Evolutionary conservation across 2,113 vertebrate species (phyloP).

Genomic region (Steatornis caripensis): DNA sequence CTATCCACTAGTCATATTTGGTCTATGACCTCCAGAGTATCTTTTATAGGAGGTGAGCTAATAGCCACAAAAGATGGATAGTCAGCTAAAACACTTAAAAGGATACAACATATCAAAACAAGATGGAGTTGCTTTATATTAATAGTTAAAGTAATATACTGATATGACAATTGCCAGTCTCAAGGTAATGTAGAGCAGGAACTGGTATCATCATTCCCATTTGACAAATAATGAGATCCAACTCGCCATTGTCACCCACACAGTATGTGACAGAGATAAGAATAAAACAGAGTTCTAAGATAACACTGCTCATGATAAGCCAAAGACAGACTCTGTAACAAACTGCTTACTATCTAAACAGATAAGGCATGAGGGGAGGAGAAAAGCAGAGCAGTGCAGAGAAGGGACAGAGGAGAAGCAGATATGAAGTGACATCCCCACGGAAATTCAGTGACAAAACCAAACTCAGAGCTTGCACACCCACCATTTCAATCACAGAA

Average conservation of each 20-base stretch:
- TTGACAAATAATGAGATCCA: not conserved
- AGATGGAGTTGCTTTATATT: not conserved
- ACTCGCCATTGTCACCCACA: not conserved
- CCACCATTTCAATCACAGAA: too few species aligned
- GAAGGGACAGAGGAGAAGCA: not conserved
- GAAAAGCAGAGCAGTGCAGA: not conserved
- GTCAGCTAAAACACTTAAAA: constrained; percentile 1
- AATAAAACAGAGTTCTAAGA: not conserved
- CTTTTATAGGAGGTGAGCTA: constrained; percentile 11
- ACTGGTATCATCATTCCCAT: not conserved
- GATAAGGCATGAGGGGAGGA: not conserved
- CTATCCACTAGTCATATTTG: constrained; percentile 28
- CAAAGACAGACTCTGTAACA: not conserved
- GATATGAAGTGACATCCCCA: not conserved
- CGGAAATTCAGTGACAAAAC: not conserved
- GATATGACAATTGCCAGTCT: not conserved
- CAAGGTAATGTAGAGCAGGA: not conserved
- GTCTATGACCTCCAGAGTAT: not conserved
- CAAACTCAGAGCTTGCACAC: fast-evolving
- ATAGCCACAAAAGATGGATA: not conserved
- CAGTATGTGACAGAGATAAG: not conserved
- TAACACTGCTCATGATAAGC: not conserved
- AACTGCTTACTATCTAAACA: not conserved
- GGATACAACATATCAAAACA: not conserved
- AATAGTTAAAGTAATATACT: not conserved